Conservation (phyloP, 2,113 vertebrate genomes). For the Embiotoca jacksoni region DNA sequence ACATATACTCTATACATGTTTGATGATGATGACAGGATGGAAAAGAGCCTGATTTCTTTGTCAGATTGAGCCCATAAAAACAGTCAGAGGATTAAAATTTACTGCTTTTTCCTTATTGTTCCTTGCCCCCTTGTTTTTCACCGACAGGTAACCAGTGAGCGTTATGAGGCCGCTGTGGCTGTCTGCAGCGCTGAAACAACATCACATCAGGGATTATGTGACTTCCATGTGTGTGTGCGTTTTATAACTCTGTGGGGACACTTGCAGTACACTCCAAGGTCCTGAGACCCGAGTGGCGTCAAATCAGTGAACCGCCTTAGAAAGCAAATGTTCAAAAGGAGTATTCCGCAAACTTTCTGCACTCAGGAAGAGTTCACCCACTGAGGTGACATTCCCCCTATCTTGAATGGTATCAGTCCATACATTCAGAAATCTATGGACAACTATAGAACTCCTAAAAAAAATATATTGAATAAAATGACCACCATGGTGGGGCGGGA, state of each 20-base stretch:
- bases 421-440: not conserved
- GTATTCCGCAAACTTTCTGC: not conserved
- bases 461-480: not conserved
- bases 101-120: slow-evolving; percentile 56
- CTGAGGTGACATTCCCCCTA: too few relatives aligned
- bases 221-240: slow-evolving; percentile 27
- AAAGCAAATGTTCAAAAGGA: not conserved
- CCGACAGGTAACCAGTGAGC: slow-evolving; percentile 25
- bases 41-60: slow-evolving; percentile 64
- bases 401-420: not conserved
- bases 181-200: slow-evolving; percentile 41
- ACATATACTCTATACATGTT: slow-evolving; percentile 10
- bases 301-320: slow-evolving; percentile 5
- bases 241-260: slow-evolving; percentile 41
- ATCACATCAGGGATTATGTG: slow-evolving; percentile 36
- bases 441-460: not conserved
- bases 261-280: not conserved
- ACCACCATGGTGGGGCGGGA: slow-evolving; percentile 7
- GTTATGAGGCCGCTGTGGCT: slow-evolving; percentile 46
- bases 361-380: too few relatives aligned
- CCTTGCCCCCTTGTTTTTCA: slow-evolving; percentile 39
- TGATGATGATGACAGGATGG: slow-evolving; percentile 34
- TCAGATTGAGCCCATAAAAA: slow-evolving; percentile 57
- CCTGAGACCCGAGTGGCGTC: slow-evolving; percentile 12
- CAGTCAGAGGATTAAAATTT: slow-evolving; percentile 41